Evolutionary conservation across 2,888 invertebrate species (phyloP), one percentile per base, ranked within the genome.

Genomic region (Oscheius sp.): DNA sequence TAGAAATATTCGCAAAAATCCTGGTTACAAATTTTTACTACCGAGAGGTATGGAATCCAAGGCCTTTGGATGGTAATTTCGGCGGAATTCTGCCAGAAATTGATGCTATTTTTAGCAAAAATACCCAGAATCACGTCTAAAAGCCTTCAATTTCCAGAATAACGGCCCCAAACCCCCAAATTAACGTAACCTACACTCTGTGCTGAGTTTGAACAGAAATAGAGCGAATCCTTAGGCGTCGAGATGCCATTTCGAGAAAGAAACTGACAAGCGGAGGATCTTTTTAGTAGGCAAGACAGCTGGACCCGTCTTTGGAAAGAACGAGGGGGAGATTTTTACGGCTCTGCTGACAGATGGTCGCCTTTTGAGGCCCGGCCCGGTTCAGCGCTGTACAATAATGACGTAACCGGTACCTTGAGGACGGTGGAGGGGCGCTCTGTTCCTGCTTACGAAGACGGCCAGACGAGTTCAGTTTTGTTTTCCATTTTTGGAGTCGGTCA

Each of bases 401-500:
- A 43, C 49, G 49, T 49, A 49, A 49, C 16, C 49, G 12, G n/a
- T 27, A 66, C 66, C 66, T 66, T 18, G 66, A 66, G 12, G 52
- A 27, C 23, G 79, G 78, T 3, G 82, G 80, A 18, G 82, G 82
- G 1, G 78, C 82, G 68, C 79, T 80, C 43, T 61, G 61, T 68
- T 83, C 82, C 52, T 80, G 75, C 45, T 55, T 69, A 56, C 78
- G 23, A n/a, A 66, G 49, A n/a, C 78, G 58, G n/a, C 73, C 75
- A 0, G 72, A 61, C 3, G 64, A 49, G 45, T 76, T 74, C 35
- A 83, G 49, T 61, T 83, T 79, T 23, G 77, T 75, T 61, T 83
- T 81, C 82, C 82, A 83, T 74, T 66, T 71, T 56, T 78, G 76
- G 23, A 80, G 64, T 25, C 80, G 74, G 3, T 72, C 72, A 27